Percentiles rank a stretch among this genome's conserved stretches.
Conservation (phyloP, 2,113 vertebrate species). For the Elanus axillaris region DNA sequence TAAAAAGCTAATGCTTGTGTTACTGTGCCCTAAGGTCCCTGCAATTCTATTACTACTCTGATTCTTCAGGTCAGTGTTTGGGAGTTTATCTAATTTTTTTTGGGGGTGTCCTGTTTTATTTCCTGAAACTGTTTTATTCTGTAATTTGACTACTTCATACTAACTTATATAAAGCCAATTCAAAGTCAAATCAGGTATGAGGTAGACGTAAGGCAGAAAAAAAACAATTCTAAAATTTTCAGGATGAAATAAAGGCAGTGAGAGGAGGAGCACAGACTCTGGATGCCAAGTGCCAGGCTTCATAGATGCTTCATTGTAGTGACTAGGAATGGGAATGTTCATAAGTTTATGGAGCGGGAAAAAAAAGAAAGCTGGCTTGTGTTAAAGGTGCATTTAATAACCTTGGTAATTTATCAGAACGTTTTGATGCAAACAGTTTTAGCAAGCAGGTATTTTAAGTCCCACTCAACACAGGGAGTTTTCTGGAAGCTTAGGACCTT, state of each 20-base stretch:
- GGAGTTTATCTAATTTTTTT: not conserved
- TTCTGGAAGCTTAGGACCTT: not conserved
- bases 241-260: not conserved
- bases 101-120: not conserved
- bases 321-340: not conserved
- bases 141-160: not conserved
- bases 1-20: not conserved
- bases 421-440: not conserved
- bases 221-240: not conserved
- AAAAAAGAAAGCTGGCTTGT: not conserved
- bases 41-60: not conserved
- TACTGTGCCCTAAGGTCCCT: not conserved
- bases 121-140: not conserved
- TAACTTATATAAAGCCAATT: not conserved
- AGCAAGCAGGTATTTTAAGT: not conserved
- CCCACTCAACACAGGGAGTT: not conserved
- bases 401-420: not conserved
- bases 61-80: not conserved
- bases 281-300: not conserved
- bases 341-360: accelerated
- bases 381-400: not conserved
- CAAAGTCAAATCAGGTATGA: not conserved
- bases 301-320: not conserved
- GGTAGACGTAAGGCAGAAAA: not conserved
- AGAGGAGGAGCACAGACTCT: not conserved